Percentiles rank a stretch among this genome's conserved stretches.
phyloP scores from a whole-genome alignment of 2,888 invertebrate genomes.

The Apodemia hepburni region DNA sequence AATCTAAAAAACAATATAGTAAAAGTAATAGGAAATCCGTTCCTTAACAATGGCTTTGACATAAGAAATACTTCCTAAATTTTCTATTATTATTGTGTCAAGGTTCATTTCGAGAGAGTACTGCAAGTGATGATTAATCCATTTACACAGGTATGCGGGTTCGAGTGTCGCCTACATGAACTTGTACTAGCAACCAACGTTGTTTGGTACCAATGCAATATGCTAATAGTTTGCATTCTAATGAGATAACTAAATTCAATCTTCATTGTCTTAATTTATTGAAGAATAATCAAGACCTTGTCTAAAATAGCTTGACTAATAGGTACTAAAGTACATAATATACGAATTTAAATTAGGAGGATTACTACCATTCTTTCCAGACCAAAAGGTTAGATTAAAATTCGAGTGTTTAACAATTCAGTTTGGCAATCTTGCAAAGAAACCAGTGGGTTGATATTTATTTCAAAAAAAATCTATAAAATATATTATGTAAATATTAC shows the following conservation, averaged over 20 bases:
- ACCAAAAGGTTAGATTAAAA: too few relatives aligned
- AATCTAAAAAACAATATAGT: not conserved
- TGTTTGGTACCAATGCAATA: constrained; percentile 35
- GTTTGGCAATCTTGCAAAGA: too few relatives aligned
- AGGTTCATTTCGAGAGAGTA: constrained; percentile 45
- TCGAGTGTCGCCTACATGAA: constrained; percentile 42
- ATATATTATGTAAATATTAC: too few relatives aligned
- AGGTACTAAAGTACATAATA: too few relatives aligned
- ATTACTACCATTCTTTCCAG: too few relatives aligned
- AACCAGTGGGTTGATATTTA: too few relatives aligned
- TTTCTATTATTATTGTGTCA: constrained; percentile 45
- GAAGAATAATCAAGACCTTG: not conserved
- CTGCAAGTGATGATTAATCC: constrained; percentile 46
- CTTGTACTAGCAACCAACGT: constrained; percentile 25
- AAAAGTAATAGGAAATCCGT: constrained; percentile 2
- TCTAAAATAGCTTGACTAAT: too few relatives aligned
- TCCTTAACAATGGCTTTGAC: constrained; percentile 9
- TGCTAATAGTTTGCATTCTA: constrained; percentile 25
- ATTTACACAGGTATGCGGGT: constrained; percentile 38
- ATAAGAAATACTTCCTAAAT: constrained; percentile 17
- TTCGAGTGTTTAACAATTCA: too few relatives aligned
- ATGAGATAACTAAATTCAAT: constrained; percentile 3
- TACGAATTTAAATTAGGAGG: too few relatives aligned
- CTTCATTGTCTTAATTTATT: not conserved
- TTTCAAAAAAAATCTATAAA: too few relatives aligned